Percentiles rank a stretch among this genome's conserved stretches.
These are phyloP conservation scores for Grammomys dolichurus DNA, from an alignment of 2,113 vertebrate genomes.

Conservation along the genomic window DNA sequence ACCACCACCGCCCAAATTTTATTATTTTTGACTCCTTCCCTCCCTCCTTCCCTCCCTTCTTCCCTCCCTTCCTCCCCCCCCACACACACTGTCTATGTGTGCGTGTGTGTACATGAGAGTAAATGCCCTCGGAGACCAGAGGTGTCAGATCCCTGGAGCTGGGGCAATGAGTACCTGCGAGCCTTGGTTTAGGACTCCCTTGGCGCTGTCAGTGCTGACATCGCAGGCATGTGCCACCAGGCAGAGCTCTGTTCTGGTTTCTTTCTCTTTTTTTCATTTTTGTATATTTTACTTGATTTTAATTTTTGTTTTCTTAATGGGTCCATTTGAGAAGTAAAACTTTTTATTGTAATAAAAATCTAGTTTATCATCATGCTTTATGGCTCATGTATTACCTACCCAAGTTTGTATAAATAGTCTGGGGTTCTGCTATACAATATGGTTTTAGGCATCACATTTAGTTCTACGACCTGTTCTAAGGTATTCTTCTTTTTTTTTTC, in stretches of 20 bases:
- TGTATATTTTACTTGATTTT: background rate
- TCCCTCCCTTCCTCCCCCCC: background rate
- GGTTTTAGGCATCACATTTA: conserved; percentile 16
- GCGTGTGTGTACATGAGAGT: background rate
- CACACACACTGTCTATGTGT: background rate
- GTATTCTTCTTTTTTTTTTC: background rate
- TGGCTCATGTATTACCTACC: background rate
- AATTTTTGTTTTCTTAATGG: conserved; percentile 20
- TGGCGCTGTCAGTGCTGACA: too few species aligned
- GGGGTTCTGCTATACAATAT: background rate
- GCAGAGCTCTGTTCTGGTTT: background rate
- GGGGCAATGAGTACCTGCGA: background rate
- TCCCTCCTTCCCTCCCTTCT: background rate
- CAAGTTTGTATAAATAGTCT: background rate
- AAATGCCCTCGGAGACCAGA: background rate
- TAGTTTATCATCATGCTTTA: background rate
- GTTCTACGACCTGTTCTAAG: background rate
- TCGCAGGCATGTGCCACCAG: background rate
- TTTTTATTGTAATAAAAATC: conserved; percentile 17
- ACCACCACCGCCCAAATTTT: too few species aligned
- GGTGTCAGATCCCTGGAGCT: background rate
- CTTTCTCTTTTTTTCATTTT: background rate
- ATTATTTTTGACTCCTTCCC: background rate
- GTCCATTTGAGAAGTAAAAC: conserved; percentile 9
- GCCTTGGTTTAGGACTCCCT: too few species aligned